Evolutionary conservation across 2,888 invertebrate species (phyloP).

Genomic region (Epinotia bilunana): DNA sequence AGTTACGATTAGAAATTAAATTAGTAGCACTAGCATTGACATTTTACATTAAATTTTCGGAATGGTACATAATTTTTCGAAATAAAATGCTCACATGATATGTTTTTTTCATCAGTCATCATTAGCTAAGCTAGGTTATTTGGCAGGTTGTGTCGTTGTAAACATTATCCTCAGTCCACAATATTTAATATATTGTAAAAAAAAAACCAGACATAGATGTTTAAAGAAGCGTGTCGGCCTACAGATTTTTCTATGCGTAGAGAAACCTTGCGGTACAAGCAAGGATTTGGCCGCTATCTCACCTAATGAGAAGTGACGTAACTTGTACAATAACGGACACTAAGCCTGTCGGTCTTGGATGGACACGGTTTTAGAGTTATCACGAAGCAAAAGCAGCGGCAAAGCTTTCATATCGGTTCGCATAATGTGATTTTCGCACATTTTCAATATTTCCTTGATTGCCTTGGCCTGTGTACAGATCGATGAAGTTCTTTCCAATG

Average conservation of each 20-base stretch:
- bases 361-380: background rate
- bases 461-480: constrained; percentile 45
- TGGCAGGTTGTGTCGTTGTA: background rate
- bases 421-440: constrained; percentile 4
- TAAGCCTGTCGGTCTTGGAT: background rate
- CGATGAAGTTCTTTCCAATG: constrained; percentile 40
- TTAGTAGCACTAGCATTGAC: background rate
- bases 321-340: constrained; percentile 4
- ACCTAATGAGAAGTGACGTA: constrained; percentile 5
- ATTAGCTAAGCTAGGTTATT: background rate
- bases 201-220: constrained; percentile 39
- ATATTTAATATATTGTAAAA: background rate
- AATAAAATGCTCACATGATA: background rate
- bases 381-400: background rate
- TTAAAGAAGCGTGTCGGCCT: constrained; percentile 50
- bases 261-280: constrained; percentile 46
- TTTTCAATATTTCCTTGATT: constrained; percentile 30
- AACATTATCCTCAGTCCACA: background rate
- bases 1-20: background rate
- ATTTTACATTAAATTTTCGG: background rate
- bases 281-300: constrained; percentile 24
- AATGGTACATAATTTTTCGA: background rate
- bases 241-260: constrained; percentile 40
- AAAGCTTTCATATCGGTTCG: background rate
- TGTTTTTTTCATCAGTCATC: background rate